Conservation (phyloP, 2,888 invertebrate species). For the Gasteruption jaculator region DNA sequence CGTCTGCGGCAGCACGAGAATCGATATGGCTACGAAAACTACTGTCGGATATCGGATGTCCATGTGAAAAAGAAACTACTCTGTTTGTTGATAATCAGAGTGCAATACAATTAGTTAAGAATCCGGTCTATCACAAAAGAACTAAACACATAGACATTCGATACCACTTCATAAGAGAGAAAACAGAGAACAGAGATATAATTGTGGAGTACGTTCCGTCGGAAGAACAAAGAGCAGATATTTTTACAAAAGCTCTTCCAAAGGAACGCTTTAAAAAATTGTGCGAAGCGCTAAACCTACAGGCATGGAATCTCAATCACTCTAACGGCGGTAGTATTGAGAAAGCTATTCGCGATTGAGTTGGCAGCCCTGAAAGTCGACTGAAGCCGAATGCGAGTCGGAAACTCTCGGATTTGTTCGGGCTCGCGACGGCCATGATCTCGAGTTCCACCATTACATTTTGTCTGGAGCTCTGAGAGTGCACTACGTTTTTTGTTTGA, state of each 20-base stretch:
- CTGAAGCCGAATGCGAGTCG: too few species aligned
- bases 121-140: constrained; percentile 21
- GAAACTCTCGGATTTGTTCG: too few species aligned
- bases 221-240: constrained; percentile 20
- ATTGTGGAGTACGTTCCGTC: constrained; percentile 17
- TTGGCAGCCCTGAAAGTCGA: too few species aligned
- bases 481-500: too few species aligned
- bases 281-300: constrained; percentile 14
- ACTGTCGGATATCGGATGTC: constrained; percentile 19
- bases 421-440: too few species aligned
- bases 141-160: constrained; percentile 28
- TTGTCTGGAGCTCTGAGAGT: too few species aligned
- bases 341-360: too few species aligned
- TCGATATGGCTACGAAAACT: constrained; percentile 26
- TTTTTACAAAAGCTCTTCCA: constrained; percentile 23
- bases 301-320: constrained; percentile 12
- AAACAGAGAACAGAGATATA: constrained; percentile 11
- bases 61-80: constrained; percentile 3
- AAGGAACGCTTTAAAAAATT: constrained; percentile 12
- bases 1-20: constrained; percentile 25
- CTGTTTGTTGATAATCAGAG: constrained; percentile 20
- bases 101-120: constrained; percentile 21
- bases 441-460: too few species aligned
- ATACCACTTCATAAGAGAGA: constrained; percentile 22
- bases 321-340: constrained; percentile 19